Evolutionary conservation across 2,797 vertebrate species (phyloP).

Genomic region (Parauchenoglanis ngamensis): DNA sequence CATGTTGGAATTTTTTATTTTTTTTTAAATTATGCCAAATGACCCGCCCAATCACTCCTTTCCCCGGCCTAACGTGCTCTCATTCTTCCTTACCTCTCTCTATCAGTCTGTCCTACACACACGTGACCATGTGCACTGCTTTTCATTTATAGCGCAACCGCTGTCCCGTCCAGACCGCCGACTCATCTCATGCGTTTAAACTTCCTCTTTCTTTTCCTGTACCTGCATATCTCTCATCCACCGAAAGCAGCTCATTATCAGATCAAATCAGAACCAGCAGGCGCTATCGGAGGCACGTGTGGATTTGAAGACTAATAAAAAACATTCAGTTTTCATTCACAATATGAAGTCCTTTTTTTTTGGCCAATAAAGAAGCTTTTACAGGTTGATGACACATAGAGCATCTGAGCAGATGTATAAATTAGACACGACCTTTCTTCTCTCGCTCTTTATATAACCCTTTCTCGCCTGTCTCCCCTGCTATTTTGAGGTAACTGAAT

Average conservation of each 20-base stretch:
- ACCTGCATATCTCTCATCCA: background rate
- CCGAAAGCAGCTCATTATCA: background rate
- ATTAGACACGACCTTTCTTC: slow-evolving; percentile 7
- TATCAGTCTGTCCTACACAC: background rate
- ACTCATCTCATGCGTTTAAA: slow-evolving; percentile 1
- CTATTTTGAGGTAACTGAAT: slow-evolving; percentile 46
- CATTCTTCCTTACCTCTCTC: background rate
- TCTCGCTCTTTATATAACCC: background rate
- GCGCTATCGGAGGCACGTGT: background rate
- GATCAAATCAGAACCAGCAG: background rate
- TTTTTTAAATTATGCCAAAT: background rate
- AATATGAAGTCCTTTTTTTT: background rate
- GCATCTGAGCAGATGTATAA: background rate
- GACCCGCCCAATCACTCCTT: background rate
- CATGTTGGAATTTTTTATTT: background rate
- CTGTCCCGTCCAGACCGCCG: background rate
- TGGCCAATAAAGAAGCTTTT: background rate
- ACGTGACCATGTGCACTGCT: background rate
- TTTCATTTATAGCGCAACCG: background rate
- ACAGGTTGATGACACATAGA: background rate
- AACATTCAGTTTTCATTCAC: background rate
- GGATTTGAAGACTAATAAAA: background rate
- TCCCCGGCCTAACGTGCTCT: background rate
- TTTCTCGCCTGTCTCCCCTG: background rate
- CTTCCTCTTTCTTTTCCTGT: slow-evolving; percentile 19